Conservation (phyloP, 2,797 vertebrate genomes). For the Micromesistius poutassou region DNA sequence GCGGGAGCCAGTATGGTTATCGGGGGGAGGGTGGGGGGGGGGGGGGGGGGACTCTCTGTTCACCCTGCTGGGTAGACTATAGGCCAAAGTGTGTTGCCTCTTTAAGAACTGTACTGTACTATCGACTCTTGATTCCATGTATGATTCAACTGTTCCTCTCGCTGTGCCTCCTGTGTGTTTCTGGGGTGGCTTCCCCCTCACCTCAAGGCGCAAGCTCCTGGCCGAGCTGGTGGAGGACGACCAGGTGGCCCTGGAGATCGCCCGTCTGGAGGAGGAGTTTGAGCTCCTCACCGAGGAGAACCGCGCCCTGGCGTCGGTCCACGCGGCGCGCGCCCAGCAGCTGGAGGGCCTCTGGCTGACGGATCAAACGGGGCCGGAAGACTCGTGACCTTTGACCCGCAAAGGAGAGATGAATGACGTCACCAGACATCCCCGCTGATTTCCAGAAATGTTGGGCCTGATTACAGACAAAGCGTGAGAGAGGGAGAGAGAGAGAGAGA, state of each 20-base stretch:
- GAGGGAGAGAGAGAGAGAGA: not conserved
- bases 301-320: conserved; percentile 81
- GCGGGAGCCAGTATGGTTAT: not conserved
- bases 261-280: conserved; percentile 86
- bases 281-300: conserved; percentile 90
- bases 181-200: not conserved
- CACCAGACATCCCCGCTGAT: conserved; percentile 36
- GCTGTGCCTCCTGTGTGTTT: not conserved
- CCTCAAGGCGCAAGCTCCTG: conserved; percentile 87
- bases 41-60: too few species aligned
- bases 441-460: conserved; percentile 19
- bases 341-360: conserved; percentile 87
- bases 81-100: too few species aligned
- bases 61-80: not conserved
- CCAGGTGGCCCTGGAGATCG: conserved; percentile 83
- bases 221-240: conserved; percentile 91
- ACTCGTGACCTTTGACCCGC: conserved; percentile 80
- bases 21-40: too few species aligned
- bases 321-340: conserved; percentile 85
- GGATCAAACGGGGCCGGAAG: conserved; percentile 83
- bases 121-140: too few species aligned
- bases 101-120: too few species aligned
- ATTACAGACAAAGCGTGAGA: not conserved
- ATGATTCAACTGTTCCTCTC: not conserved
- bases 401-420: conserved; percentile 42